Evolutionary conservation across 2,888 invertebrate species (phyloP).

Genomic region (Cybosia mesomella): DNA sequence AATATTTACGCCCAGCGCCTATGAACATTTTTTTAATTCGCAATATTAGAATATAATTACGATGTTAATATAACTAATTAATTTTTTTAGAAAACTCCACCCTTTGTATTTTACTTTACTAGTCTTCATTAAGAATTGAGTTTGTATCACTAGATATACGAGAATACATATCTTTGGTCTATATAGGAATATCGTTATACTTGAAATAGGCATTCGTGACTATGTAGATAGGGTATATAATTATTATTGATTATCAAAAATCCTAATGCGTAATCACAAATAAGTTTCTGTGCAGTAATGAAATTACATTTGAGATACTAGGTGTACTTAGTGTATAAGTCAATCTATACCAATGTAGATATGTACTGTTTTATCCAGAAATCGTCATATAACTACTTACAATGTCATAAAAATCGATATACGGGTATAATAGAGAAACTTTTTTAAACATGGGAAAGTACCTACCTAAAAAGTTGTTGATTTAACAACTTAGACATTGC

Average conservation of each 20-base stretch:
- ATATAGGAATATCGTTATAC: neutral
- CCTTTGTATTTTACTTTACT: neutral
- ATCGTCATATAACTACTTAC: neutral
- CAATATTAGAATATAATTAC: neutral
- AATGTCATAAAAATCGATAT: neutral
- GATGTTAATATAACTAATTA: neutral
- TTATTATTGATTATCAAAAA: constrained; percentile 46
- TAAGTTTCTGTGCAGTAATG: neutral
- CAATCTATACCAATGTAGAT: constrained; percentile 7
- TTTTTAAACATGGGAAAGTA: too few species aligned
- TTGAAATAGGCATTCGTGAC: neutral
- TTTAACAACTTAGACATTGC: too few species aligned
- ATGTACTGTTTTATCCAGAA: neutral
- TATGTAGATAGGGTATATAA: constrained; percentile 24
- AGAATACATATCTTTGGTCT: neutral
- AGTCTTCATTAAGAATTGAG: neutral
- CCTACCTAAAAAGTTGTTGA: too few species aligned
- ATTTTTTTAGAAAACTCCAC: neutral
- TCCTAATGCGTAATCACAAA: constrained; percentile 2
- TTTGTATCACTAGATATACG: neutral
- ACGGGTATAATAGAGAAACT: neutral
- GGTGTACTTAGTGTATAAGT: neutral
- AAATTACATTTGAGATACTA: too few species aligned
- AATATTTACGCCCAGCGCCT: too few species aligned
- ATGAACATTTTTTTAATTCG: too few species aligned